A percentile compares a stretch with the other conserved stretches of the same genome.
phyloP scores from a whole-genome alignment of 2,113 vertebrate genomes.

The Panthera tigris region DNA sequence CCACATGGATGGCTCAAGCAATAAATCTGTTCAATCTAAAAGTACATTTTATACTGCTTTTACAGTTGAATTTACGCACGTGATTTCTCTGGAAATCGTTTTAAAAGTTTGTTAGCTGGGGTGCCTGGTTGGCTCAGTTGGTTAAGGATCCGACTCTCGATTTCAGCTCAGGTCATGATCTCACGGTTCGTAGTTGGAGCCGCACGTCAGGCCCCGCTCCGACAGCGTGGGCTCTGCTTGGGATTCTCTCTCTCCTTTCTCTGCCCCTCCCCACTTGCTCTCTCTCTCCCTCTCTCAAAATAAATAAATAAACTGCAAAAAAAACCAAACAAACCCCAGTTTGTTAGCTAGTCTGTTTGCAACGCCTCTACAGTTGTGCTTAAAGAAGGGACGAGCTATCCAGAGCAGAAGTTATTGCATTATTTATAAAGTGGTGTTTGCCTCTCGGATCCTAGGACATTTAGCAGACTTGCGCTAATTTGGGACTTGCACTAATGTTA shows the following conservation, averaged over 20 bases:
- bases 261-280: no score
- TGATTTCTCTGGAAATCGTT: constrained; percentile 30
- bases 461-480: constrained; percentile 52
- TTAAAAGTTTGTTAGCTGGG: neutral
- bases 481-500: constrained; percentile 66
- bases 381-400: neutral
- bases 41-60: neutral
- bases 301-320: no score
- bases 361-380: neutral
- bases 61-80: neutral
- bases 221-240: no score
- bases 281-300: no score
- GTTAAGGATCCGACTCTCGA: no score
- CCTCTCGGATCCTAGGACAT: constrained; percentile 61
- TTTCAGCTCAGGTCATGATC: no score
- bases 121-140: no score
- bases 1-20: neutral
- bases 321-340: no score
- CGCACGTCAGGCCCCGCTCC: no score
- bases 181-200: no score
- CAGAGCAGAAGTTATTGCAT: constrained; percentile 51
- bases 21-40: constrained; percentile 27
- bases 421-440: constrained; percentile 71
- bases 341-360: neutral
- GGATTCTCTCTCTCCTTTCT: no score